Percentiles rank a stretch among this genome's conserved stretches.
Evolutionary conservation across 1,140 invertebrate genomes (phyloP).

Genomic region (Bursaphelenchus mucronatus): DNA sequence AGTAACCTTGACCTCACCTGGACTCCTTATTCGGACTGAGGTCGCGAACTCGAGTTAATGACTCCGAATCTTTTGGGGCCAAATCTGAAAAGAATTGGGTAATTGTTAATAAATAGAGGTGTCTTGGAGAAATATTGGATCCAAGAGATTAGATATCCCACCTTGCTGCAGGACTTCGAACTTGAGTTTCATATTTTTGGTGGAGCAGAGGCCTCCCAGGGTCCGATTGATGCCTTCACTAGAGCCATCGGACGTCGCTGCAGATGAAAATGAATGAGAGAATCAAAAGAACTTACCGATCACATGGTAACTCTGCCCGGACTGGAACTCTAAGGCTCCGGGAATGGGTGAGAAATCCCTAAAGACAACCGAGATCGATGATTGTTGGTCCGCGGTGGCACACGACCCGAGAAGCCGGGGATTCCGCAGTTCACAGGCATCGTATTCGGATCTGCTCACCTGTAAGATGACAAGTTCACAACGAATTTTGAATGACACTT

Average conservation of each 20-base stretch:
- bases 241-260: slow-evolving; percentile 48
- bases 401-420: slow-evolving; percentile 40
- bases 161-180: slow-evolving; percentile 35
- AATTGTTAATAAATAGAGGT: neutral
- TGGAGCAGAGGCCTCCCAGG: slow-evolving; percentile 35
- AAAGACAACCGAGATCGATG: slow-evolving; percentile 44
- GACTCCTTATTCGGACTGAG: too few species aligned
- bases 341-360: slow-evolving; percentile 48
- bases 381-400: slow-evolving; percentile 41
- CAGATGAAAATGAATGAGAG: slow-evolving; percentile 18
- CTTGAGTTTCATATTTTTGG: slow-evolving; percentile 45
- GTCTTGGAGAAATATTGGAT: neutral
- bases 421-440: slow-evolving; percentile 38
- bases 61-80: too few species aligned
- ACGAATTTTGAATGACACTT: too few species aligned
- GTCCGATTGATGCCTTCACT: slow-evolving; percentile 35
- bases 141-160: neutral
- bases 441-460: slow-evolving; percentile 44
- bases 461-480: slow-evolving; percentile 17
- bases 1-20: too few species aligned
- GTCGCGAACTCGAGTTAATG: too few species aligned
- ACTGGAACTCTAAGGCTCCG: slow-evolving; percentile 35
- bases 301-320: slow-evolving; percentile 44
- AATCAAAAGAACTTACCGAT: slow-evolving; percentile 30
- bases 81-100: too few species aligned